A percentile compares a stretch with the other conserved stretches of the same genome.
Conservation (phyloP, 1,140 invertebrate genomes). For the Neocloeon triangulifer region DNA sequence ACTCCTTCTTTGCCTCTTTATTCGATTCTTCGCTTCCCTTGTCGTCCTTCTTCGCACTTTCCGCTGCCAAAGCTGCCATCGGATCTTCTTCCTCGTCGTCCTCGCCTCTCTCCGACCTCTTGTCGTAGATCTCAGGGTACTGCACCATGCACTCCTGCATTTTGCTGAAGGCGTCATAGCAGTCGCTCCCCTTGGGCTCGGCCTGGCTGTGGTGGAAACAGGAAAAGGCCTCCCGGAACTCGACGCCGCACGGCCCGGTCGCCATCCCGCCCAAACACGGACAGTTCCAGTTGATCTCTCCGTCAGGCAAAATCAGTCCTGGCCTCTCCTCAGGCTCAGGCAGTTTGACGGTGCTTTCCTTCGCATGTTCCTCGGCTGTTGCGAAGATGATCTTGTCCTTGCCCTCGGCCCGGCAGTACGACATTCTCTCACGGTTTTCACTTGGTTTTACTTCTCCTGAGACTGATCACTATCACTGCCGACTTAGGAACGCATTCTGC, state of each 20-base stretch:
- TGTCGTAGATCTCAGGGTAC: conserved; percentile 71
- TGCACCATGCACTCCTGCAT: conserved; percentile 86
- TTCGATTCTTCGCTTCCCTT: too few species aligned
- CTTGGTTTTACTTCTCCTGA: too few species aligned
- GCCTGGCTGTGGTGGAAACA: conserved; percentile 73
- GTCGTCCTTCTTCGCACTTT: too few species aligned
- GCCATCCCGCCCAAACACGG: conserved; percentile 91
- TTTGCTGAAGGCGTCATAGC: conserved; percentile 65
- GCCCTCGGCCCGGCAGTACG: conserved; percentile 20
- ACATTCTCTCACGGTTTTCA: too few species aligned
- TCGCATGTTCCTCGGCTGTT: conserved; percentile 50
- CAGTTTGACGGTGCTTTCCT: conserved; percentile 44
- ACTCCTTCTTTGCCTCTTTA: too few species aligned
- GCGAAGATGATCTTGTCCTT: conserved; percentile 74
- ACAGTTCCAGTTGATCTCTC: conserved; percentile 91
- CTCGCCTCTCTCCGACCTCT: conserved; percentile 21
- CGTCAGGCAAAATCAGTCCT: conserved; percentile 65
- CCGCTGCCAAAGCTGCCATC: conserved; percentile 1
- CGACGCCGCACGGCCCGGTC: conserved; percentile 77
- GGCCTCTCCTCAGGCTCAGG: conserved; percentile 46
- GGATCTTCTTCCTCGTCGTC: conserved; percentile 24
- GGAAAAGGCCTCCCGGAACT: conserved; percentile 82
- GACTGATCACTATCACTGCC: too few species aligned
- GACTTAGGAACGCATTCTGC: too few species aligned
- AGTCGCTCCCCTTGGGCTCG: conserved; percentile 50